Evolutionary conservation across 2,113 vertebrate genomes (phyloP), one percentile per base, ranked within the genome.

Genomic region (Fregetta grallaria): DNA sequence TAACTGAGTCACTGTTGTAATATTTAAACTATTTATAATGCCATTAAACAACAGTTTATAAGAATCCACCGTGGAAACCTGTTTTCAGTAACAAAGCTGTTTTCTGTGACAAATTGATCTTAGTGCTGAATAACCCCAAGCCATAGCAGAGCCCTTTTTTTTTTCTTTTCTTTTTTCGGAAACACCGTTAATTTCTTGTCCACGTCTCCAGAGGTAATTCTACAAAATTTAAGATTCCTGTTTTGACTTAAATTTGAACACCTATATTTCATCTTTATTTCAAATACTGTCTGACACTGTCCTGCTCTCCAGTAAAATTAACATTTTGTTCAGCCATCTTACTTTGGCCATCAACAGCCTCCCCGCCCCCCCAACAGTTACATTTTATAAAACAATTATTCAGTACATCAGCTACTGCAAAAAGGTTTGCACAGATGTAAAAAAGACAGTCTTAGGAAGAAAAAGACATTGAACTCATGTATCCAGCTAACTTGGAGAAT

Each of bases 21-120:
- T 68, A 78, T 90, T 88, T 82, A 75, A 95, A 80, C 42, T 85
- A 52, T 95, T 88, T 90, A 30, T 74, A 76, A 88, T 56, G 77
- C 47, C 16, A 56, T 82, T 85, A 85, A 96, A 85, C 68, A 95
- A 66, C 75, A 63, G n/a, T 49, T 92, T 81, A 59, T 47, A 78
- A 34, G 84, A 94, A 86, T 79, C 56, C n/a, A 68, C 55, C 30
- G 47, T 65, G 34, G 52, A 91, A 90, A 91, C 16, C 61, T 72
- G 23, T 76, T 91, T 75, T 63, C 74, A 62, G 63, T 71, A 94
- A 53, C 61, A 44, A 23, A 61, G 42, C 61, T 67, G 17, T 67
- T 89, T 75, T 63, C 58, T 95, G n/a, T 22, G 65, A 5, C 38
- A 59, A 20, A 27, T 61, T 67, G 21, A 34, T 72, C 56, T 90